A percentile compares a stretch with the other conserved stretches of the same genome.
phyloP scores from a whole-genome alignment of 2,113 vertebrate genomes.

The Atlantisia rogersi region DNA sequence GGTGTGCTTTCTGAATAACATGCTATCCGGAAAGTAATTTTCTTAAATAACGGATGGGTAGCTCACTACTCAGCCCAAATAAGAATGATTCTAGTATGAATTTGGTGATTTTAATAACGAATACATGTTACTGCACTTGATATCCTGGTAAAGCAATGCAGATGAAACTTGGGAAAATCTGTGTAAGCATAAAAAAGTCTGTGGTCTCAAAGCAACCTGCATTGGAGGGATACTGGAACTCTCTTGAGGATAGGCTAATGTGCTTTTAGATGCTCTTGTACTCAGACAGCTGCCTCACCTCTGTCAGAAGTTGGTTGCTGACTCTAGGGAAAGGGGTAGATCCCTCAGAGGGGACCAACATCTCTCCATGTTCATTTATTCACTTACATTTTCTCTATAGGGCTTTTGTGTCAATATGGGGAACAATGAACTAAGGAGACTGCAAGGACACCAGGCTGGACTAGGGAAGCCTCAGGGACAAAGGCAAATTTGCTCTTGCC shows the following conservation, averaged over 20 bases:
- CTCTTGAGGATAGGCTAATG: neutral
- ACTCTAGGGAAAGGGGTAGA: neutral
- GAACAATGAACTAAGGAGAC: neutral
- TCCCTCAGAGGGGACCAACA: neutral
- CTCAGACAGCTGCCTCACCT: neutral
- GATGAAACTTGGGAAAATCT: neutral
- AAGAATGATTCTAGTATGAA: neutral
- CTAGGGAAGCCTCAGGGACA: neutral
- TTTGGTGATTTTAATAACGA: neutral
- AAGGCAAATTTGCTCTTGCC: neutral
- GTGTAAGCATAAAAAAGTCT: neutral
- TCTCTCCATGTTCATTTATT: rapidly evolving
- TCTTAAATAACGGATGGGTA: neutral
- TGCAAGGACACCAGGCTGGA: neutral
- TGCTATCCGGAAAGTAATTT: neutral
- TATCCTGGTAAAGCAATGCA: neutral
- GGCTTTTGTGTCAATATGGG: neutral
- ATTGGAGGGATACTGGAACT: neutral
- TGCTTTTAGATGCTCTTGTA: neutral
- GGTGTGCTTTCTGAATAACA: neutral
- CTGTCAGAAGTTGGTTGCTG: neutral
- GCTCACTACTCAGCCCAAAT: neutral
- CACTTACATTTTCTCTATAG: neutral
- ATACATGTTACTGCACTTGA: neutral
- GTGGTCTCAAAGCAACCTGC: neutral